Evolutionary conservation across 2,888 invertebrate genomes (phyloP), one percentile per base, ranked within the genome.

Genomic region (Dorcus hopei): DNA sequence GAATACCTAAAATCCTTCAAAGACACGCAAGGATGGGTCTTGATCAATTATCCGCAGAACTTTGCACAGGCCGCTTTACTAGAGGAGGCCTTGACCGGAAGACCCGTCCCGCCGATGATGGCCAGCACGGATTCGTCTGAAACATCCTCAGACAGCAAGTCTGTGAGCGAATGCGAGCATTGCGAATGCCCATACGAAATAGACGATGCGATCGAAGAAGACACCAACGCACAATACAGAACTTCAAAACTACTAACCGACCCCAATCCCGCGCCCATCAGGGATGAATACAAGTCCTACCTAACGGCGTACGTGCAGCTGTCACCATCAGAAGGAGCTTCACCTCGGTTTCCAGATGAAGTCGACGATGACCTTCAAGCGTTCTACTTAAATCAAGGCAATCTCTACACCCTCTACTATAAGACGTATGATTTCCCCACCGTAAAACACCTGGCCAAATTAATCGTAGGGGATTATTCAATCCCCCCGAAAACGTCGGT

Each of bases 11-110:
- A 82, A 70, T 77, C 77, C 38, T 75, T 83, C 59, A 72, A 80
- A 45, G 79, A 82, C 41, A 56, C 63, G 14, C 52, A 62, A 14
- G 86, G 86, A 5, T 88, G 87, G 81, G 85, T 83, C n/a, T 76
- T 88, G 49, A 74, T 87, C 43, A 86, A 88, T 71, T 88, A 83
- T 69, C 88, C 88, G 0, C 80, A 80, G 58, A 80, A 78, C 4
- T 82, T 83, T 56, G 75, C 80, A 33, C 84, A 87, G 74, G 84
- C 86, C 42, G 79, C 80, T 65, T 77, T 82, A 45, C 72, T 88
- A 38, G 88, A 88, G 74, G 82, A 83, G 74, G 79, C 79, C 1
- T 78, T 88, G 68, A 81, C 83, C 7, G 85, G 86, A 0, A 71
- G 69, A 47, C 72, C 74, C 45, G 79, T 85, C 16, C 82, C 84